Evolutionary conservation across 1,140 invertebrate species (phyloP), one percentile per base, ranked within the genome.

Genomic region (Brachionus rotundiformis): DNA sequence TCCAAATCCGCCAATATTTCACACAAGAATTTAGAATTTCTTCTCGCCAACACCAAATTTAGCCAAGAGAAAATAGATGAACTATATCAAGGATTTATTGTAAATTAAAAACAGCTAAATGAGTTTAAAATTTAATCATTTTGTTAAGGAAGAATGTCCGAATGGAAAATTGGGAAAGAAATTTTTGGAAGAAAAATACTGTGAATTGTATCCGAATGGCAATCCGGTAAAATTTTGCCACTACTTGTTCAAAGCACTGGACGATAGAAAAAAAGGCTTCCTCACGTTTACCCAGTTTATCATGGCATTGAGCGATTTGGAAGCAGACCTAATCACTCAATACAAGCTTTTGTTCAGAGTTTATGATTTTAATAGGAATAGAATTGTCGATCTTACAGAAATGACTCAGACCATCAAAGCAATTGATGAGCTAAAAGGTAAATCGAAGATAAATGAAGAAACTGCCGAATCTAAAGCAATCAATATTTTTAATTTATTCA

Each of bases 91-190:
- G 63, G 63, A 33, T 68, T 68, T 31, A 68, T 68, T 68, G 63
- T 68, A 61, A 6, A 25, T 61, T 39, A 6, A 2, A 36, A 39
- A 39, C 36, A 39, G 5, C 23, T 16, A 16, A 54, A 54, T n/a
- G n/a, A 54, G 5, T 49, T 68, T 1, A 68, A 68, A 33, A n/a
- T 68, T 33, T n/a, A 33, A 13, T 1, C 5, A 16, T 68, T 19
- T 33, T 68, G 2, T 68, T 68, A 36, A 73, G 68, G 39, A 73
- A 44, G 68, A 73, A 73, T 73, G 68, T 73, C 68, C 36, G 11
- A 25, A 73, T 73, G 68, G 36, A 47, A 73, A 73, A 73, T 73
- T 73, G 25, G 41, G 36, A 23, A 73, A 73, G 44, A 41, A 41
- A 73, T 41, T 44, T 27, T 27, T 73, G 25, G 39, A 44, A 10